These are phyloP conservation scores for Hemithea aestivaria DNA, from an alignment of 2,888 invertebrate species.

Conservation along the genomic window DNA sequence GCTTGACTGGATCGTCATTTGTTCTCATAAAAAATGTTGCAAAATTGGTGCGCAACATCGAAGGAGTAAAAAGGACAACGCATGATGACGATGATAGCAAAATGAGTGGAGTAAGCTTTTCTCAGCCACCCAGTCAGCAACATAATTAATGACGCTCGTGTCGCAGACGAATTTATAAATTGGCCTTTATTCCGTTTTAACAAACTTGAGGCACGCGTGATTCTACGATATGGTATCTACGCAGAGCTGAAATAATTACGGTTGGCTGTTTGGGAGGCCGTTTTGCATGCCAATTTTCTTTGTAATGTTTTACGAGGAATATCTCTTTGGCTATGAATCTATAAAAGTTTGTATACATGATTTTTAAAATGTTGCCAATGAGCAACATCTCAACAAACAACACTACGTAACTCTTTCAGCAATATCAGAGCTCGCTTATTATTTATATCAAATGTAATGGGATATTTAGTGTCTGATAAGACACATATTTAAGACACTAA, in stretches of 20 bases:
- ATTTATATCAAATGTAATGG: too few relatives aligned
- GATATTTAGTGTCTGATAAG: too few relatives aligned
- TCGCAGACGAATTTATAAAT: slow-evolving; percentile 77
- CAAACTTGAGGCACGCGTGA: slow-evolving; percentile 63
- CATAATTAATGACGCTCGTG: slow-evolving; percentile 78
- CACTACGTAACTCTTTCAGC: slow-evolving; percentile 17
- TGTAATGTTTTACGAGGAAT: too few relatives aligned
- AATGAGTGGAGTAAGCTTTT: slow-evolving; percentile 79
- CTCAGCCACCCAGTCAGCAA: slow-evolving; percentile 79
- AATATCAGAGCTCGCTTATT: slow-evolving; percentile 20
- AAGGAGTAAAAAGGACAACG: slow-evolving; percentile 58
- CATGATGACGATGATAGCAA: slow-evolving; percentile 71
- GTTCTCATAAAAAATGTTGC: slow-evolving; percentile 10
- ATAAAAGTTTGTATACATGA: too few relatives aligned
- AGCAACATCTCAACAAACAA: too few relatives aligned
- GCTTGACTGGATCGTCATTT: slow-evolving; percentile 7
- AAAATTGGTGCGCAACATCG: slow-evolving; percentile 23
- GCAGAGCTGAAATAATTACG: slow-evolving; percentile 49
- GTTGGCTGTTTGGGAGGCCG: slow-evolving; percentile 6
- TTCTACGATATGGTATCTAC: slow-evolving; percentile 53
- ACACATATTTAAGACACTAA: too few relatives aligned
- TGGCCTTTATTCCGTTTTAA: slow-evolving; percentile 70
- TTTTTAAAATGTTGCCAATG: too few relatives aligned
- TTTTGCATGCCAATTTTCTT: neutral
- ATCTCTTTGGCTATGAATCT: too few relatives aligned